Base-by-base conservation (phyloP, 2,888 invertebrate genomes). In the Dasysyrphus albostriatus region DNA sequence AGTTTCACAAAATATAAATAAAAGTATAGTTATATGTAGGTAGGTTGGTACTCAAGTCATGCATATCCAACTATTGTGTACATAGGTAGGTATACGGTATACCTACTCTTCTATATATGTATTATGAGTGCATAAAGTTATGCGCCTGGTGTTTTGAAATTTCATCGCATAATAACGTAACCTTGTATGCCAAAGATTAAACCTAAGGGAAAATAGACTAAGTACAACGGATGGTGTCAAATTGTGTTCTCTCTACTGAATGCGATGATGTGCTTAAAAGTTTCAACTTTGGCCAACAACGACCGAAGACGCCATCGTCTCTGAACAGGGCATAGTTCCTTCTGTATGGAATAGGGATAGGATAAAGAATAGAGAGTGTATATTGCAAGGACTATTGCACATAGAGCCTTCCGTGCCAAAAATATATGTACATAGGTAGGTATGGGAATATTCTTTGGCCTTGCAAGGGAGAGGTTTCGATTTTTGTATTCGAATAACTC, bases 201-300 rank as follows among this genome's bases (percentile, higher is more conserved):
- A 70, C 61, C 69, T 63, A 34, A 65, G 39, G 70, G 75, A 69
- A 54, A 69, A 70, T 47, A 70, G 34, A 81, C 75, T 75, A 76
- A 63, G 69, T 81, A 34, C 56, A 42, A 14, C 61, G 61, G 69
- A 59, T 75, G 81, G 75, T 81, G 81, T 81, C 81, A 75, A 81
- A 69, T 63, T 63, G 69, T 49, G 51, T 61, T 72, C 78, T 63
- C 72, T 72, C 63, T 72, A 63, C 37, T 72, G 63, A 69, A 76
- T 81, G 69, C 70, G 61, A 61, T 81, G 70, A 81, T 75, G 81
- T 76, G 54, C 81, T 81, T 47, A 54, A 75, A 81, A 81, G 75
- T 81, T 76, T 61, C 61, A 61, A 76, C 67, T 69, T 59, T 58
- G 47, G 24, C 67, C 63, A 16, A 51, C 34, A 12, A 65, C 24